These are phyloP conservation scores for Notolepis coatsorum DNA, from an alignment of 2,797 vertebrate species.

Conservation along the genomic window DNA sequence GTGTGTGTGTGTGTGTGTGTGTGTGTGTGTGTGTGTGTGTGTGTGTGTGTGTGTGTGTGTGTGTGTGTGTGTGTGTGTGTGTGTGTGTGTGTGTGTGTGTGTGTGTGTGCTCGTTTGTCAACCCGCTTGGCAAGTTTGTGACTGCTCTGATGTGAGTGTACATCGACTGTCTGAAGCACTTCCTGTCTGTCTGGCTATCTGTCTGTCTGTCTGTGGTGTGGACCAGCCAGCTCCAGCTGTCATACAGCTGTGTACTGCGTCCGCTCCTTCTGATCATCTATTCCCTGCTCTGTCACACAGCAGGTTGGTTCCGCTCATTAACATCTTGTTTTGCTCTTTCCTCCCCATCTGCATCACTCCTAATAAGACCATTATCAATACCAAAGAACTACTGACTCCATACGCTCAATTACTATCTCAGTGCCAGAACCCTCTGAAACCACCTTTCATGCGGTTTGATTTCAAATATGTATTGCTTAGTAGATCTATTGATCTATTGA, in stretches of 20 bases:
- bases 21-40: not conserved
- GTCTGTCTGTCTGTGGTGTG: slow-evolving; percentile 33
- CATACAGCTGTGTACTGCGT: slow-evolving; percentile 64
- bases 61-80: not conserved
- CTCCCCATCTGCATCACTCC: slow-evolving; percentile 68
- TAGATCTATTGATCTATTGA: slow-evolving; percentile 2
- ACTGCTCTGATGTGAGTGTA: not conserved
- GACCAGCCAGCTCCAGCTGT: slow-evolving; percentile 76
- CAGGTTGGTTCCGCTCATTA: slow-evolving; percentile 78
- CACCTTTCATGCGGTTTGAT: slow-evolving; percentile 13
- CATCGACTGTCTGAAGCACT: slow-evolving; percentile 20
- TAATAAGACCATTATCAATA: slow-evolving; percentile 74
- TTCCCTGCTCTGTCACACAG: slow-evolving; percentile 67
- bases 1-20: not conserved
- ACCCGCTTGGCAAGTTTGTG: not conserved
- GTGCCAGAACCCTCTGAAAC: slow-evolving; percentile 12
- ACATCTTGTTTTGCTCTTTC: slow-evolving; percentile 77
- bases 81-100: slow-evolving; percentile 5
- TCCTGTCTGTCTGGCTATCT: slow-evolving; percentile 13
- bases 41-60: not conserved
- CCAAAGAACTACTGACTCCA: slow-evolving; percentile 38
- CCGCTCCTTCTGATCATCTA: slow-evolving; percentile 73
- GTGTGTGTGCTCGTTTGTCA: slow-evolving; percentile 2
- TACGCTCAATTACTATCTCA: slow-evolving; percentile 18
- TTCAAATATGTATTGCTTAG: slow-evolving; percentile 6